These are phyloP conservation scores for Cosmopolites sordidus DNA, from an alignment of 2,888 invertebrate species.

Conservation along the genomic window DNA sequence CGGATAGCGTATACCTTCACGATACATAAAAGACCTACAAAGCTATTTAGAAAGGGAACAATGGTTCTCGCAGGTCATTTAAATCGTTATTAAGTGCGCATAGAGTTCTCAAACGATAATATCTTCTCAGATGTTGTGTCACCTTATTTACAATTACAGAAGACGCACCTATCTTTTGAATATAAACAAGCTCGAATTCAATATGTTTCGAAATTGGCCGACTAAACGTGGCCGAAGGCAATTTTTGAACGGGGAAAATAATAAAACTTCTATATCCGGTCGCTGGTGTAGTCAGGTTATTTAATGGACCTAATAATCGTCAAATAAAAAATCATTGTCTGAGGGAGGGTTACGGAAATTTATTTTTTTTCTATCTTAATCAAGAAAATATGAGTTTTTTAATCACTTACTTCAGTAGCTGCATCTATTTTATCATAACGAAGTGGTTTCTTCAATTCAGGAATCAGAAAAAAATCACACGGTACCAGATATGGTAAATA, in stretches of 20 bases:
- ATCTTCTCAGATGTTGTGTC: constrained; percentile 5
- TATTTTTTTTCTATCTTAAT: too few species aligned
- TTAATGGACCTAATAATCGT: constrained; percentile 4
- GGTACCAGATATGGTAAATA: too few species aligned
- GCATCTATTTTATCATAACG: too few species aligned
- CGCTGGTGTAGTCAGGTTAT: neutral
- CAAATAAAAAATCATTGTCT: constrained; percentile 6
- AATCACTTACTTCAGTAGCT: too few species aligned
- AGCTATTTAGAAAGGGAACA: constrained; percentile 8
- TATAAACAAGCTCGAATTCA: too few species aligned
- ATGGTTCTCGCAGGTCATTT: constrained; percentile 9
- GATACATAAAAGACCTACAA: constrained; percentile 1
- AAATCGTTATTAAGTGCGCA: constrained; percentile 6
- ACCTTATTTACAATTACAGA: neutral
- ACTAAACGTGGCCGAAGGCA: too few species aligned
- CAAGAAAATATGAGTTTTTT: too few species aligned
- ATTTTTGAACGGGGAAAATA: neutral
- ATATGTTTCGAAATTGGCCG: too few species aligned
- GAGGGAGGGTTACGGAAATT: too few species aligned
- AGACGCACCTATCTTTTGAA: neutral
- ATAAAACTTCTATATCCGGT: constrained; percentile 6
- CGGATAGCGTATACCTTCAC: neutral
- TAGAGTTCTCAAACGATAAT: constrained; percentile 5
- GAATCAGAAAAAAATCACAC: too few species aligned
- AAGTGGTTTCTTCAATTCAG: too few species aligned